phyloP scores from a whole-genome alignment of 1,140 invertebrate species.

The Panulirus ornatus region DNA sequence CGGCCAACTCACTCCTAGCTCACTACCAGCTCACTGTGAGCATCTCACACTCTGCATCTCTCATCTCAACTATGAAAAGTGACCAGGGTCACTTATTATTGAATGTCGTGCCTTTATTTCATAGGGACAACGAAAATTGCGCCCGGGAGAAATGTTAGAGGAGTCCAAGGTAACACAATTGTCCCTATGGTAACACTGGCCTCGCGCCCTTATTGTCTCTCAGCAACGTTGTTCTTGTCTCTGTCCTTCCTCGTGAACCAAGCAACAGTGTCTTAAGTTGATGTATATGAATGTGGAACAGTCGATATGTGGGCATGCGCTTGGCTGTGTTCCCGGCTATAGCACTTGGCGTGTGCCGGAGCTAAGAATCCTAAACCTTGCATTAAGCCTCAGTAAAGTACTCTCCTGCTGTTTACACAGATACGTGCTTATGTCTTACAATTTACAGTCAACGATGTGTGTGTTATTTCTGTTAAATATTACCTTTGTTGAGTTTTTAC shows the following conservation, averaged over 20 bases:
- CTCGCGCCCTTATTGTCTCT: constrained; percentile 17
- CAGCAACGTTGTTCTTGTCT: constrained; percentile 42
- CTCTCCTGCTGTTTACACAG: no score
- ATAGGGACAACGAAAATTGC: constrained; percentile 90
- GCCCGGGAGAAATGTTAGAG: constrained; percentile 93
- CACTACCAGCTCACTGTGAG: not conserved
- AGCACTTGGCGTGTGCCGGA: not conserved
- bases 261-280: constrained; percentile 18
- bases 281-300: constrained; percentile 29
- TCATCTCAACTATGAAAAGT: not conserved
- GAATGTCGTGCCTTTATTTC: constrained; percentile 76
- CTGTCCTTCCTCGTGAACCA: not conserved
- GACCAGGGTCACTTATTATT: not conserved
- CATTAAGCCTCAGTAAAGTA: not conserved
- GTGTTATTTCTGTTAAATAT: no score
- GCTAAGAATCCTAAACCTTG: not conserved
- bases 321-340: not conserved
- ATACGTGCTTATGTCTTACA: no score
- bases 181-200: constrained; percentile 49
- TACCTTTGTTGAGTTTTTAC: no score
- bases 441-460: no score
- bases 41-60: not conserved
- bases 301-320: constrained; percentile 41
- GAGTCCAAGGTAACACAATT: constrained; percentile 87
- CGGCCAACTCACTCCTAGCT: not conserved